These are phyloP conservation scores for Sebastes diaconus DNA, from an alignment of 2,797 vertebrate genomes.

Conservation along the genomic window DNA sequence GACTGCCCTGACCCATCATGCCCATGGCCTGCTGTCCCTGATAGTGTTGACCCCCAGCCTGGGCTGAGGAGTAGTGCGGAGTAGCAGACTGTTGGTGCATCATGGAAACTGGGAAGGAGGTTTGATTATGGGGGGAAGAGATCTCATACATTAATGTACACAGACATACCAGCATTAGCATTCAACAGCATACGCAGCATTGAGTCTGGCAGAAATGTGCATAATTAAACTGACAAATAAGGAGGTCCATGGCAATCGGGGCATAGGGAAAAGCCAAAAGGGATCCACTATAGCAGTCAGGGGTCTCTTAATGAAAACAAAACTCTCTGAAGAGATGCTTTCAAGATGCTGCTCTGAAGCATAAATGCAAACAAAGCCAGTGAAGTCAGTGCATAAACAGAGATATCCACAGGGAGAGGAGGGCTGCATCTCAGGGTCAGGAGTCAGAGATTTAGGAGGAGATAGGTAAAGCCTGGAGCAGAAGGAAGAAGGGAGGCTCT, in stretches of 20 bases:
- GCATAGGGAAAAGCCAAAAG: conserved; percentile 14
- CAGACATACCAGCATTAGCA: conserved; percentile 1
- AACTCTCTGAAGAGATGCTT: conserved; percentile 30
- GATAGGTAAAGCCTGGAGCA: conserved; percentile 33
- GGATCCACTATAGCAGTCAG: conserved; percentile 17
- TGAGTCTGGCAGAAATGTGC: conserved; percentile 19
- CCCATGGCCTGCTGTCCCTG: conserved; percentile 91
- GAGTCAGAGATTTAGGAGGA: conserved; percentile 23
- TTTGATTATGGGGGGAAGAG: conserved; percentile 34
- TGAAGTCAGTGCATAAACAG: conserved; percentile 42
- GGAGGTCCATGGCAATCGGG: conserved; percentile 23
- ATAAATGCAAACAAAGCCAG: conserved; percentile 49
- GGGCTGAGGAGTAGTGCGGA: conserved; percentile 90
- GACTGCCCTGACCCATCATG: conserved; percentile 93
- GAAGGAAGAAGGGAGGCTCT: conserved; percentile 30
- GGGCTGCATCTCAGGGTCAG: conserved; percentile 63
- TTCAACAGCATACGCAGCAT: conserved; percentile 9
- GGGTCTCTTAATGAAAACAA: conserved; percentile 20
- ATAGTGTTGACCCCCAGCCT: conserved; percentile 91
- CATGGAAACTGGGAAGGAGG: conserved; percentile 87
- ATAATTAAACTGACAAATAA: conserved; percentile 25
- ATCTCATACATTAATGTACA: conserved; percentile 59
- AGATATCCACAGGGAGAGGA: conserved; percentile 36
- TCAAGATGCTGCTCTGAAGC: conserved; percentile 32
- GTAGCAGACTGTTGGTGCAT: conserved; percentile 95